A percentile compares a stretch with the other conserved stretches of the same genome.
Evolutionary conservation across 2,113 vertebrate species (phyloP).

Genomic region (Corythornis cristatus): DNA sequence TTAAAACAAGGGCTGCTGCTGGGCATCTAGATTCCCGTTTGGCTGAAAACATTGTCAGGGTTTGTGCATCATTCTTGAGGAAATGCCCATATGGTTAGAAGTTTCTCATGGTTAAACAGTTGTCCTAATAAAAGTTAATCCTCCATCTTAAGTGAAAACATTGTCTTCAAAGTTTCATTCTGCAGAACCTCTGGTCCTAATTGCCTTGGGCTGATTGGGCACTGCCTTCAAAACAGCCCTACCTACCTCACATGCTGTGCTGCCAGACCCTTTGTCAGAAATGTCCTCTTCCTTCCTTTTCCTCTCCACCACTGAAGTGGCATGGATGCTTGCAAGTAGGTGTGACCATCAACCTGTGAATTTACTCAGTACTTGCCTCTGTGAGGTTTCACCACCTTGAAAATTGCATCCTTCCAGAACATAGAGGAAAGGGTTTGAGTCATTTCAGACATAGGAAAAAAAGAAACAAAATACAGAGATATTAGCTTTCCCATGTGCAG

Average conservation of each 20-base stretch:
- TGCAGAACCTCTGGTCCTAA: not conserved
- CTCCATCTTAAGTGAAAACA: not conserved
- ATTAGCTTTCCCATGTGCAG: not conserved
- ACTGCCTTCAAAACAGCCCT: not conserved
- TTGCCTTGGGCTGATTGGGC: not conserved
- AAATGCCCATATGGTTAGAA: not conserved
- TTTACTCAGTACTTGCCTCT: not conserved
- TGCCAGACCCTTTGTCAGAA: not conserved
- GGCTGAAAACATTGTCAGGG: not conserved
- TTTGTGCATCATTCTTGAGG: not conserved
- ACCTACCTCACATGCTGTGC: not conserved
- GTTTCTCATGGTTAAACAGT: not conserved
- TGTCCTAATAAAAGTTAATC: not conserved
- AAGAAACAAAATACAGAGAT: not conserved
- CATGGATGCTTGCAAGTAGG: not conserved
- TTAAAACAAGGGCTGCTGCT: not conserved
- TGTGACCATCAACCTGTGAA: not conserved
- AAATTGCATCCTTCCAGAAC: not conserved
- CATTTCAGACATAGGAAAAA: not conserved
- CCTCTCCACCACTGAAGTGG: not conserved
- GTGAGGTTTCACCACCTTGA: not conserved
- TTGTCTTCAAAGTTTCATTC: not conserved
- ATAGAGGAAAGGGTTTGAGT: not conserved
- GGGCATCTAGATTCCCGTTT: not conserved
- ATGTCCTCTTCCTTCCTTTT: not conserved